These are phyloP conservation scores for Amorpha juglandis DNA, from an alignment of 2,888 invertebrate species.

Conservation along the genomic window DNA sequence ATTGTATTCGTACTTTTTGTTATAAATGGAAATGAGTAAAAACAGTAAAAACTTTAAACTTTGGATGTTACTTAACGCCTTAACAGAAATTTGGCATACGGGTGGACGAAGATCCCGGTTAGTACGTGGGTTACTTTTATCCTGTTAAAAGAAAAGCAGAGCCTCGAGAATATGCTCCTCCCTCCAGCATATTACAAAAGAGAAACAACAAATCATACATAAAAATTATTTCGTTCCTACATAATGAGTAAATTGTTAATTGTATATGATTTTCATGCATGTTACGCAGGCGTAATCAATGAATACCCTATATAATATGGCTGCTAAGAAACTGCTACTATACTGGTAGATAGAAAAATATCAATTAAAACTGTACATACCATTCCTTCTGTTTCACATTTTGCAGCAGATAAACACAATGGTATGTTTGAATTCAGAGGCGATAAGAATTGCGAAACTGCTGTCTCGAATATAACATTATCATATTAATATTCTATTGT, in stretches of 20 bases:
- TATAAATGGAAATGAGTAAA: background rate
- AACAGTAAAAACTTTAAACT: background rate
- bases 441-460: background rate
- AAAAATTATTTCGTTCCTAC: too few relatives aligned
- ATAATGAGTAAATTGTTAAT: too few relatives aligned
- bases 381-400: background rate
- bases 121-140: too few relatives aligned
- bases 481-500: constrained; percentile 15
- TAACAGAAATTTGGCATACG: too few relatives aligned
- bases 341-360: background rate
- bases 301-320: background rate
- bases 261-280: too few relatives aligned
- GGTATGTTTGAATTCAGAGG: background rate
- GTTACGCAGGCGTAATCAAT: too few relatives aligned
- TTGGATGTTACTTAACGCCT: too few relatives aligned
- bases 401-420: background rate
- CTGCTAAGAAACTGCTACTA: background rate
- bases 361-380: background rate
- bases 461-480: constrained; percentile 16
- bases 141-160: too few relatives aligned
- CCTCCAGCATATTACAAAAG: too few relatives aligned
- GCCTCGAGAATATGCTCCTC: too few relatives aligned
- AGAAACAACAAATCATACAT: too few relatives aligned
- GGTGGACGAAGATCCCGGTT: too few relatives aligned
- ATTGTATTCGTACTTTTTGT: background rate